A percentile compares a stretch with the other conserved stretches of the same genome.
phyloP scores from a whole-genome alignment of 2,113 vertebrate species.

The Craseonycteris thonglongyai region DNA sequence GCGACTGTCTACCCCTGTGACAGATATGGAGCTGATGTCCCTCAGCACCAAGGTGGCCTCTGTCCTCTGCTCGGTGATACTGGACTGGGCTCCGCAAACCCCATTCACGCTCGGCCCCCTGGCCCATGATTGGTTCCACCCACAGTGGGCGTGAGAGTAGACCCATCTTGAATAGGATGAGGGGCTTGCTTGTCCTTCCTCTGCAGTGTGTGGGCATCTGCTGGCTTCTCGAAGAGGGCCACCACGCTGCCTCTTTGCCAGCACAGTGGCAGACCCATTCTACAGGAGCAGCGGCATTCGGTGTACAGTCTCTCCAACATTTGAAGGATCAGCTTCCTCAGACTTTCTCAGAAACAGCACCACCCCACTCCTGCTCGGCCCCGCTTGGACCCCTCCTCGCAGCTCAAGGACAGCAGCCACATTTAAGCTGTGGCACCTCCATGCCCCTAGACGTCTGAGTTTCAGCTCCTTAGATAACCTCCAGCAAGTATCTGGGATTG shows the following conservation, averaged over 20 bases:
- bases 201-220: not conserved
- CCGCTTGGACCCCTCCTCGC: not conserved
- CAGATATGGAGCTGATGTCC: not conserved
- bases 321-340: too few species aligned
- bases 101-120: not conserved
- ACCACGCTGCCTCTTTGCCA: not conserved
- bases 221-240: not conserved
- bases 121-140: not conserved
- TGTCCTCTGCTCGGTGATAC: not conserved
- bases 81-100: not conserved
- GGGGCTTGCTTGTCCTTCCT: too few species aligned
- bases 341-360: not conserved
- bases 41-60: not conserved
- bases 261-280: not conserved
- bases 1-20: not conserved
- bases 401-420: not conserved
- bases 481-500: not conserved
- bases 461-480: not conserved
- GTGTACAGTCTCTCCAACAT: not conserved
- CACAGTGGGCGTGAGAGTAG: not conserved
- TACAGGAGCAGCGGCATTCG: not conserved
- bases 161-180: not conserved
- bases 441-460: not conserved
- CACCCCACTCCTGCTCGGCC: accelerated
- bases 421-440: not conserved